A percentile compares a stretch with the other conserved stretches of the same genome.
phyloP scores from a whole-genome alignment of 2,113 vertebrate genomes.

The Corythornis vintsioides region DNA sequence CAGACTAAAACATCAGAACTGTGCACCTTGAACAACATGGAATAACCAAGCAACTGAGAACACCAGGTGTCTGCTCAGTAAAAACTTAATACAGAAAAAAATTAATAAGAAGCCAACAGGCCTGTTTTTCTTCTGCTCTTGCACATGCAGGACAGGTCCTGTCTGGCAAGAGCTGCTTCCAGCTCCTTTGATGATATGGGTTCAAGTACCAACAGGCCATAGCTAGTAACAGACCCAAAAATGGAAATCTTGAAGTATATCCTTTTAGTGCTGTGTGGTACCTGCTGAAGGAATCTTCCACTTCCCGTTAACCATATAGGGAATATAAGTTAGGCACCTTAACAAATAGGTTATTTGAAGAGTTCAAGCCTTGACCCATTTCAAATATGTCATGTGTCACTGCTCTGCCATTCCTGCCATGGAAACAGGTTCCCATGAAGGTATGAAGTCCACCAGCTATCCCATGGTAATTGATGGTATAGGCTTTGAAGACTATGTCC shows the following conservation, averaged over 20 bases:
- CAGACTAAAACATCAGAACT: neutral
- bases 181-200: neutral
- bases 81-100: neutral
- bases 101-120: neutral
- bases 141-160: neutral
- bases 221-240: neutral
- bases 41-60: neutral
- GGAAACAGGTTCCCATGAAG: neutral
- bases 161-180: neutral
- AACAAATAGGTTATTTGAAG: neutral
- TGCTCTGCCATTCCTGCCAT: neutral
- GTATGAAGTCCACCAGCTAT: neutral
- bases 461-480: rapidly evolving
- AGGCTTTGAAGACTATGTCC: neutral
- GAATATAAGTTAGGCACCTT: neutral
- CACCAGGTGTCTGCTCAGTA: neutral
- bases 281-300: neutral
- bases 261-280: neutral
- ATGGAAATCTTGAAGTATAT: neutral
- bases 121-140: neutral
- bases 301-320: rapidly evolving
- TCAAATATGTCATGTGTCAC: rapidly evolving
- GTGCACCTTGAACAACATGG: neutral
- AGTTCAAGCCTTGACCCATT: neutral
- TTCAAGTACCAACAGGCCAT: neutral